Conservation (phyloP, 2,113 vertebrate species). For the Sminthopsis crassicaudata region DNA sequence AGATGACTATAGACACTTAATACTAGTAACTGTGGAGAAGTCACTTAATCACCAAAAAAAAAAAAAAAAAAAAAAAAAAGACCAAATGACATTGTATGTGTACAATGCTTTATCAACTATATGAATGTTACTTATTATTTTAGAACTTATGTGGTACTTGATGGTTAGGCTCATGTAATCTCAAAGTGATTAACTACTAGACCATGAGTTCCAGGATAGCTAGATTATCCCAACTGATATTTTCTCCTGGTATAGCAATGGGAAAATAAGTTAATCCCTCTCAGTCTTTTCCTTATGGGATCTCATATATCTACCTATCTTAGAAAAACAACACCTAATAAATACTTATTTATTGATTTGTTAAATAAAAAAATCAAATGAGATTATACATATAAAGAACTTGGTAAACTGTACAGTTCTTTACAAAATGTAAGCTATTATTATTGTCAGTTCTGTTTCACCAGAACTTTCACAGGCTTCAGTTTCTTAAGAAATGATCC, state of each 20-base stretch:
- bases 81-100: not conserved
- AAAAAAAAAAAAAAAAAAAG: too few species aligned
- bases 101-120: not conserved
- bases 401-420: not conserved
- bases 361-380: not conserved
- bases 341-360: not conserved
- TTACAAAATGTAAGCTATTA: not conserved
- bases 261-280: not conserved
- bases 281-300: not conserved
- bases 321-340: not conserved
- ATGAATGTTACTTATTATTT: not conserved
- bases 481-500: not conserved
- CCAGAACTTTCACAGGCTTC: not conserved
- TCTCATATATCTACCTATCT: not conserved
- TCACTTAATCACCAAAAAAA: too few species aligned
- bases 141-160: not conserved
- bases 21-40: too few species aligned
- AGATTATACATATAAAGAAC: not conserved
- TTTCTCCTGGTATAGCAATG: not conserved
- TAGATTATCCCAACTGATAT: not conserved
- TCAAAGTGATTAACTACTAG: not conserved
- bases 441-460: not conserved
- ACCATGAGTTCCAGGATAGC: not conserved
- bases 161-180: not conserved
- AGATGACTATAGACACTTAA: too few species aligned